Evolutionary conservation across 2,888 invertebrate genomes (phyloP).

Genomic region (Drosophila conformis): DNA sequence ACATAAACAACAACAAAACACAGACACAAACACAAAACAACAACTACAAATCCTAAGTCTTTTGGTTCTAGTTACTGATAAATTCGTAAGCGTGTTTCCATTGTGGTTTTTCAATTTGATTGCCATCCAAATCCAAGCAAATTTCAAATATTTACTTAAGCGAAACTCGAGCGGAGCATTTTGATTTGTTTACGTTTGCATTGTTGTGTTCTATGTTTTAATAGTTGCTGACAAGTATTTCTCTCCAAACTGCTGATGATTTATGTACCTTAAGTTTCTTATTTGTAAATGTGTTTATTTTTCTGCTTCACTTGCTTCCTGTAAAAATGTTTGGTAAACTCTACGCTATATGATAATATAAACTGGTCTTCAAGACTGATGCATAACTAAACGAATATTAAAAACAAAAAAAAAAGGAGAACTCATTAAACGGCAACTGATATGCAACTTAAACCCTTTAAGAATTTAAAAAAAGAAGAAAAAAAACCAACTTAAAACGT

Average conservation of each 20-base stretch:
- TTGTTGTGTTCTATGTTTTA: constrained; percentile 22
- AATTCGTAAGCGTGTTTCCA: constrained; percentile 39
- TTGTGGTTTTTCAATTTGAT: constrained; percentile 33
- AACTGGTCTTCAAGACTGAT: constrained; percentile 78
- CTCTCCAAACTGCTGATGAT: constrained; percentile 8
- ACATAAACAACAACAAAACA: constrained; percentile 11
- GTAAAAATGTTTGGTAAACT: constrained; percentile 13
- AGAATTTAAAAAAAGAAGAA: constrained; percentile 32
- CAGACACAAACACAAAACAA: not conserved
- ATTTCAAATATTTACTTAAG: constrained; percentile 17
- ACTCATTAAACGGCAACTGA: constrained; percentile 40
- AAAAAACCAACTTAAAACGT: constrained; percentile 32
- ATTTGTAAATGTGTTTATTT: constrained; percentile 5
- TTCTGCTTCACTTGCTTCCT: constrained; percentile 42
- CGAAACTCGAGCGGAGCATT: not conserved
- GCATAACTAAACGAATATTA: constrained; percentile 67
- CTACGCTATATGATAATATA: constrained; percentile 35
- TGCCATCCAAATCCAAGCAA: constrained; percentile 35
- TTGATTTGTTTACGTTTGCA: constrained; percentile 5
- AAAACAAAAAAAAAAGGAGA: constrained; percentile 22
- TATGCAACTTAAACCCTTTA: constrained; percentile 31
- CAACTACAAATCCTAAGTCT: constrained; percentile 49
- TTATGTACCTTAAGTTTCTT: not conserved
- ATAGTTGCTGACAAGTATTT: constrained; percentile 9
- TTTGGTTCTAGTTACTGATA: constrained; percentile 64